A percentile compares a stretch with the other conserved stretches of the same genome.
Conservation (phyloP, 2,888 invertebrate species). For the Drosophila pseudotakahashii region DNA sequence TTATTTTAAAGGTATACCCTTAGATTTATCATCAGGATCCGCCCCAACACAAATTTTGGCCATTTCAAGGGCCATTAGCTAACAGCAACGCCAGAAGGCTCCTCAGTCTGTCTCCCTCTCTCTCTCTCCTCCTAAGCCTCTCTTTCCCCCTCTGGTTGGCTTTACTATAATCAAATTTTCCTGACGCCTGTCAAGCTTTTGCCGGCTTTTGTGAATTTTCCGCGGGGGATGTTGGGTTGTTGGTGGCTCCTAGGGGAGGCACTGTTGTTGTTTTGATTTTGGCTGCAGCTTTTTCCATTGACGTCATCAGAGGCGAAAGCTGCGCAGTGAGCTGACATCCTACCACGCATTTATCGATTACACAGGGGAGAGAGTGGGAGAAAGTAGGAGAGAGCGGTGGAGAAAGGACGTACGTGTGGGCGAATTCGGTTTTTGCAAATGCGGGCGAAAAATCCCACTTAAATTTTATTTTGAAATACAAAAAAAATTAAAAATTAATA, state of each 20-base stretch:
- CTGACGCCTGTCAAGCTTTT: conserved; percentile 56
- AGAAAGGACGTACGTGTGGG: conserved; percentile 36
- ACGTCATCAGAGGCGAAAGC: conserved; percentile 78
- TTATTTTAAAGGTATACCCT: neutral
- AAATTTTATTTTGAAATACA: neutral
- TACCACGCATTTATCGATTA: conserved; percentile 77
- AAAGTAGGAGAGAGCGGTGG: conserved; percentile 4
- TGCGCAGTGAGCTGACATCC: conserved; percentile 64
- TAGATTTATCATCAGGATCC: neutral
- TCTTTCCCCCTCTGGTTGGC: conserved; percentile 21
- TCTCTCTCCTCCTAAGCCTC: conserved; percentile 23
- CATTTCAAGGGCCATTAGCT: conserved; percentile 68
- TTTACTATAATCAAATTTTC: conserved; percentile 70
- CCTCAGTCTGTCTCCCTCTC: conserved; percentile 27
- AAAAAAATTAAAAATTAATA: neutral
- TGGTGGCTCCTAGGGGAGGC: conserved; percentile 26
- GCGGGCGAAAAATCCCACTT: neutral
- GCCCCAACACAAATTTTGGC: conserved; percentile 56
- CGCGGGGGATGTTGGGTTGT: neutral
- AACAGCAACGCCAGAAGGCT: conserved; percentile 21
- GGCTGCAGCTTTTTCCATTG: conserved; percentile 80
- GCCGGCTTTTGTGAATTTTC: conserved; percentile 69
- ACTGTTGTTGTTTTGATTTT: conserved; percentile 58
- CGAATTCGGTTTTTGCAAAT: conserved; percentile 44
- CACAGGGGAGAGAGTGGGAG: conserved; percentile 17